Evolutionary conservation across 2,888 invertebrate species (phyloP).

Genomic region (Drosophila quinaria): DNA sequence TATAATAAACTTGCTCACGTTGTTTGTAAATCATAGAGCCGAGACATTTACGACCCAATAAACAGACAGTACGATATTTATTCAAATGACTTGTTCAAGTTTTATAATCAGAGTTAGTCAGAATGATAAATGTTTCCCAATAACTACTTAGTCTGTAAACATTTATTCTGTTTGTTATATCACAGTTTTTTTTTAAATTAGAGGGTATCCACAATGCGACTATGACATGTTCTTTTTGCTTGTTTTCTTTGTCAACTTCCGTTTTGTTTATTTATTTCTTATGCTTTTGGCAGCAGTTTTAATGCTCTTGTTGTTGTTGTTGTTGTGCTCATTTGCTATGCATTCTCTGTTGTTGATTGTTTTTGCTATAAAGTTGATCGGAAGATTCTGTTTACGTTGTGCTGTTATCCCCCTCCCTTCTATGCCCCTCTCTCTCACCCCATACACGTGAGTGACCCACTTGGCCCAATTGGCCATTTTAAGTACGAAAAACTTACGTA

Average conservation of each 20-base stretch:
- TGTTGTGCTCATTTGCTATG: slow-evolving; percentile 59
- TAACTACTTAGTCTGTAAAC: not conserved
- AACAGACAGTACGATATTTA: slow-evolving; percentile 3
- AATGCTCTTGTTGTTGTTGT: slow-evolving; percentile 25
- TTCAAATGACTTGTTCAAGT: slow-evolving; percentile 14
- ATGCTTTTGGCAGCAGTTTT: slow-evolving; percentile 58
- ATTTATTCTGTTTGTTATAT: not conserved
- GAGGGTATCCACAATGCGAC: slow-evolving; percentile 42
- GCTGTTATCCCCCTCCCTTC: not conserved
- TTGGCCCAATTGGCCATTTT: slow-evolving; percentile 41
- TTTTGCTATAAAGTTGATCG: slow-evolving; percentile 62
- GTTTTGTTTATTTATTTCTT: slow-evolving; percentile 65
- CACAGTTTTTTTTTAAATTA: not conserved
- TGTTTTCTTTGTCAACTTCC: slow-evolving; percentile 73
- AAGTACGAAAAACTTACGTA: slow-evolving; percentile 83
- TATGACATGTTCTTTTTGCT: not conserved
- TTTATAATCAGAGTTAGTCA: slow-evolving; percentile 2
- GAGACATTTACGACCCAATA: slow-evolving; percentile 21
- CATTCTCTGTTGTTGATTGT: slow-evolving; percentile 56
- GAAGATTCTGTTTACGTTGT: slow-evolving; percentile 48
- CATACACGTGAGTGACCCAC: slow-evolving; percentile 39
- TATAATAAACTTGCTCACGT: slow-evolving; percentile 45
- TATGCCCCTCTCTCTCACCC: not conserved
- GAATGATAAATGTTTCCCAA: slow-evolving; percentile 11
- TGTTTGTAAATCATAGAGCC: slow-evolving; percentile 36